Conservation (phyloP, 2,888 invertebrate genomes). For the Aporophyla lueneburgensis region DNA sequence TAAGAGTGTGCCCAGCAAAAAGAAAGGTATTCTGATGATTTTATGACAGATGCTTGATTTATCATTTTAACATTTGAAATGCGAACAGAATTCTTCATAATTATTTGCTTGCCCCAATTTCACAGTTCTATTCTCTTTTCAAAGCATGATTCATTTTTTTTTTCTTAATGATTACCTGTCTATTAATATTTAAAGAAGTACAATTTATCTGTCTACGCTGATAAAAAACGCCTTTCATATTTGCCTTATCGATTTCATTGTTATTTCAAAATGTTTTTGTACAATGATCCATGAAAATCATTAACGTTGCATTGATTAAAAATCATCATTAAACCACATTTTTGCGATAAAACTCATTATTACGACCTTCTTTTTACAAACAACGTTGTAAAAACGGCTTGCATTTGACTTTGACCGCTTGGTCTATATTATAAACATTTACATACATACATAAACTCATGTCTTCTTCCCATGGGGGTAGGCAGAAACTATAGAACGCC, state of each 20-base stretch:
- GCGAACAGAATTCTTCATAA: constrained; percentile 12
- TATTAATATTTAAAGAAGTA: neutral
- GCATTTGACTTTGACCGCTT: constrained; percentile 16
- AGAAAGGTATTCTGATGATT: constrained; percentile 77
- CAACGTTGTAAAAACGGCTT: constrained; percentile 7
- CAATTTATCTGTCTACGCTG: constrained; percentile 23
- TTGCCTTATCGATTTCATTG: constrained; percentile 37
- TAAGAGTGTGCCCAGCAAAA: constrained; percentile 78
- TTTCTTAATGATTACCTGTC: neutral
- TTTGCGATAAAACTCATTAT: constrained; percentile 44
- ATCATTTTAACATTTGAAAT: constrained; percentile 18
- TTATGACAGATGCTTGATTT: constrained; percentile 46
- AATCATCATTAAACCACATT: constrained; percentile 42
- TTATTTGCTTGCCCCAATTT: constrained; percentile 19
- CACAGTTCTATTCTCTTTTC: neutral
- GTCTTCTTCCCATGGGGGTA: too few relatives aligned
- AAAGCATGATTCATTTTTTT: constrained; percentile 34
- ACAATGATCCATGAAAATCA: constrained; percentile 51
- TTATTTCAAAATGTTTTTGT: constrained; percentile 36
- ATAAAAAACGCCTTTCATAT: constrained; percentile 23
- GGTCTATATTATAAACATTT: constrained; percentile 5
- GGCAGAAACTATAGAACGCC: too few relatives aligned
- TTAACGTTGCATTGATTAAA: constrained; percentile 51
- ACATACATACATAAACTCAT: neutral
- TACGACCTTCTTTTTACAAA: constrained; percentile 23